Evolutionary conservation across 2,113 vertebrate genomes (phyloP), one percentile per base, ranked within the genome.

Genomic region (Donacobius atricapilla): DNA sequence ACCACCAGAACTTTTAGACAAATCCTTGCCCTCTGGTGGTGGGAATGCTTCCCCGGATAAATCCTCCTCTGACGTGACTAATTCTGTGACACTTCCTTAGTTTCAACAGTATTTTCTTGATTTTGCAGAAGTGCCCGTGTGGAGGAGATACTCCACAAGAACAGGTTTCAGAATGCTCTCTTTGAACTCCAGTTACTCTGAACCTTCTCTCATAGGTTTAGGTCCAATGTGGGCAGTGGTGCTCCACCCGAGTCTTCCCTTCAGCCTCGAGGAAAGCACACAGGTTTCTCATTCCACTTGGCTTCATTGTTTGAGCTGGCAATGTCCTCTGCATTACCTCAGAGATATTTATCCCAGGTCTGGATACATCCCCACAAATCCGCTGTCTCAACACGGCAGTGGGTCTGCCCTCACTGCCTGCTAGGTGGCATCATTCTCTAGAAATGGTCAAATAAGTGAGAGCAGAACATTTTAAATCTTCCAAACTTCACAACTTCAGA

Each of bases 361-460:
- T 51, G 45, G 56, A 11, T 31, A 10, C 0, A 0, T 24, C 42
- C 47, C 57, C 56, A 56, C 51, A 57, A 24, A 47, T 11, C n/a
- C 0, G 5, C 27, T 63, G 42, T 31, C 73, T 61, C 51, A 22
- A 3, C 0, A 9, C 19, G 53, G 35, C 48, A 56, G 7, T 4
- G 37, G 7, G 30, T 39, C 37, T 65, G 3, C 37, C 47, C 61
- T 40, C 35, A 18, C 39, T 11, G 3, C 2, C 33, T 40, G 23
- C 56, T 37, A 4, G 1, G 3, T 30, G 31, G 42, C 69, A 81
- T 18, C 21, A 15, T 33, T 75, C 40, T 37, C 60, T 42, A 60
- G 33, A 54, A 80, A 44, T 31, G 7, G 30, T 31, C 56, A 87
- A 79, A 56, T 31, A 54, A 45, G 25, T 0, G 2, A 73, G 27